phyloP scores from a whole-genome alignment of 2,888 invertebrate genomes.

The Nineta flava region DNA sequence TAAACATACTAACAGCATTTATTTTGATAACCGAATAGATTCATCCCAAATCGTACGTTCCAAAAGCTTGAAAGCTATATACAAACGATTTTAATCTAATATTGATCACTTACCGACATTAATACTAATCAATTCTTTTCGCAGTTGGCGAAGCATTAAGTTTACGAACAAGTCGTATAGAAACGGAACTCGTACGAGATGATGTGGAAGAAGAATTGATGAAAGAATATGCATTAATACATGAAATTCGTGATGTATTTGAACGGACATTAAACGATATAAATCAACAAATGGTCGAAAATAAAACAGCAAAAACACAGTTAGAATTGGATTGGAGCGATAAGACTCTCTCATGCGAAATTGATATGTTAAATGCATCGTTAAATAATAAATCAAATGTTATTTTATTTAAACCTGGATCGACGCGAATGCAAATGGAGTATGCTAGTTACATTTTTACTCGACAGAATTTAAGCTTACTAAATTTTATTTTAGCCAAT shows the following conservation, averaged over 20 bases:
- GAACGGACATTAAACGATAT: constrained; percentile 46
- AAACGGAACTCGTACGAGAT: constrained; percentile 60
- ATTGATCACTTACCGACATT: too few species aligned
- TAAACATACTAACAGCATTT: too few species aligned
- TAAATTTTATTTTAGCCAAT: constrained; percentile 40
- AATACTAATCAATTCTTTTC: too few species aligned
- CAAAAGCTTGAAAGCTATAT: too few species aligned
- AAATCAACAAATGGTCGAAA: constrained; percentile 51
- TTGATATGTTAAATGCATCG: constrained; percentile 52
- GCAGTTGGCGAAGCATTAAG: constrained; percentile 56
- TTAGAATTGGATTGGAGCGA: constrained; percentile 88
- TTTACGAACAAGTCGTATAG: constrained; percentile 47
- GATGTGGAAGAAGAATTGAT: constrained; percentile 60
- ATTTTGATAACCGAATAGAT: too few species aligned
- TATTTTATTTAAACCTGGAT: constrained; percentile 65
- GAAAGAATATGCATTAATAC: constrained; percentile 54
- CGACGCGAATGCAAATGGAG: constrained; percentile 62
- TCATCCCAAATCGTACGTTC: too few species aligned
- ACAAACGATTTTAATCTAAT: too few species aligned
- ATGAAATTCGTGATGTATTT: constrained; percentile 46
- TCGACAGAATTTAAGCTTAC: background rate
- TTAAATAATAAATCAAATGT: constrained; percentile 52
- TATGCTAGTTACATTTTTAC: constrained; percentile 24
- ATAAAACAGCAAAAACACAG: constrained; percentile 64
- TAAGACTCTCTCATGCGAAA: constrained; percentile 63